phyloP scores from a whole-genome alignment of 2,113 vertebrate species.

The Rana temporaria region DNA sequence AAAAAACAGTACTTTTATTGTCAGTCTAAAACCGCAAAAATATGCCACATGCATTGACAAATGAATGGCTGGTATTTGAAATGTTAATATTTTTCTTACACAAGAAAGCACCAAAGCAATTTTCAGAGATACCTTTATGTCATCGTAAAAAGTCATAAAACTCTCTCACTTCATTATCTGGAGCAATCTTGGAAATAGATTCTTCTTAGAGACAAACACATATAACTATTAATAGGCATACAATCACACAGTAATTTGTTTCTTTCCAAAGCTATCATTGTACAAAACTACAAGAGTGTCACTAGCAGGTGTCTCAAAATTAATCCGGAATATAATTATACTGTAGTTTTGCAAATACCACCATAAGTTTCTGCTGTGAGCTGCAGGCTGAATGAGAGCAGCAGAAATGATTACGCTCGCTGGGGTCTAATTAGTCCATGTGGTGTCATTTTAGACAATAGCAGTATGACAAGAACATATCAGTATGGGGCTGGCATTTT shows the following conservation, averaged over 20 bases:
- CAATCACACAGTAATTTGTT: constrained; percentile 44
- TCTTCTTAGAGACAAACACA: constrained; percentile 23
- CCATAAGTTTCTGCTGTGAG: constrained; percentile 28
- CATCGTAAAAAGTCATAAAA: not conserved
- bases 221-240: constrained; percentile 24
- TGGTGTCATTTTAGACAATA: constrained; percentile 52
- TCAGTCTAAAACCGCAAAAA: too few species aligned
- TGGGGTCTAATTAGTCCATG: constrained; percentile 53
- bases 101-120: not conserved
- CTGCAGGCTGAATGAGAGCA: constrained; percentile 31
- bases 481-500: constrained; percentile 33
- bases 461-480: constrained; percentile 35
- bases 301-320: constrained; percentile 50
- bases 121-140: constrained; percentile 3
- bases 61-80: not conserved
- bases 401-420: constrained; percentile 36
- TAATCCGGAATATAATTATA: constrained; percentile 50
- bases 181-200: constrained; percentile 8
- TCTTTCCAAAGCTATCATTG: constrained; percentile 36
- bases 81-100: not conserved
- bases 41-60: too few species aligned
- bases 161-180: not conserved
- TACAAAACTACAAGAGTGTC: constrained; percentile 37
- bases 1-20: too few species aligned
- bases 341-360: constrained; percentile 45